phyloP scores from a whole-genome alignment of 2,113 vertebrate genomes.

The Seriola aureovittata region DNA sequence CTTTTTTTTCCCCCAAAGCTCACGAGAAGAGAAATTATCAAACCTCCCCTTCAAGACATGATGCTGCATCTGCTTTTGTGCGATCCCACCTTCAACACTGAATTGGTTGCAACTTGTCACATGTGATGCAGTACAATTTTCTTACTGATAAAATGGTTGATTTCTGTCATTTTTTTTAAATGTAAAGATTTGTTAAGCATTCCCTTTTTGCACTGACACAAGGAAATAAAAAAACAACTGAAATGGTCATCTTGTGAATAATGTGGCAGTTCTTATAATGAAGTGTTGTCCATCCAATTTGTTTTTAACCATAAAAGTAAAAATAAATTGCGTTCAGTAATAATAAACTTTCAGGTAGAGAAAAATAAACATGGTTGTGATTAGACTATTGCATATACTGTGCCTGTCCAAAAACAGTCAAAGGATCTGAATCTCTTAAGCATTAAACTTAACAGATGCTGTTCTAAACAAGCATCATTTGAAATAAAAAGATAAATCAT shows the following conservation, averaged over 20 bases:
- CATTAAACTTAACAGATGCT: not conserved
- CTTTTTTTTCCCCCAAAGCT: constrained; percentile 39
- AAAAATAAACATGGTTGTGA: not conserved
- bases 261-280: constrained; percentile 9
- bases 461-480: not conserved
- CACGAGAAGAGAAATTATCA: constrained; percentile 20
- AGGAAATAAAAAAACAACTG: constrained; percentile 60
- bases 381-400: not conserved
- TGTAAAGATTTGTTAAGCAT: constrained; percentile 69
- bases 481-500: not conserved
- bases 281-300: not conserved
- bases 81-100: not conserved
- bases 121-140: constrained; percentile 46
- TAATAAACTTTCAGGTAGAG: not conserved
- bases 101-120: constrained; percentile 14
- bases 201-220: constrained; percentile 70
- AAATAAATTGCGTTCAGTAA: not conserved
- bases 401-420: too few species aligned
- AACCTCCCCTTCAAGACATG: constrained; percentile 10
- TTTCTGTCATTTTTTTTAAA: constrained; percentile 45
- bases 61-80: constrained; percentile 5
- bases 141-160: constrained; percentile 36
- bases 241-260: constrained; percentile 30
- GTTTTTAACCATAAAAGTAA: not conserved
- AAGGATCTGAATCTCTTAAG: not conserved